Conservation (phyloP, 2,113 vertebrate species). For the Hipposideros armiger region DNA sequence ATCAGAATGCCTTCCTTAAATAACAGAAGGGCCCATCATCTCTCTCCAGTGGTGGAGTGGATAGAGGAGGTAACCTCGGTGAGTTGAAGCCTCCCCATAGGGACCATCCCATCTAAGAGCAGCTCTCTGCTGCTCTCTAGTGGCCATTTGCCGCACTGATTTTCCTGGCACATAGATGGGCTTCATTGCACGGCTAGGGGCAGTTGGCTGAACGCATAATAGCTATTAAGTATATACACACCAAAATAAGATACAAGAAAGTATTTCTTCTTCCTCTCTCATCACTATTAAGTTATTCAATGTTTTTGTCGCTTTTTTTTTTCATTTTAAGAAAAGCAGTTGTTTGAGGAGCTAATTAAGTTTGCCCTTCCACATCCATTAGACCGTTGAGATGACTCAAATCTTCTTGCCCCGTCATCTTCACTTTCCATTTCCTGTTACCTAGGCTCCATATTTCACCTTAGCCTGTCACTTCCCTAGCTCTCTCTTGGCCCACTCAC, state of each 20-base stretch:
- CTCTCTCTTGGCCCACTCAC: background rate
- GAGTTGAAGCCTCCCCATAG: accelerated
- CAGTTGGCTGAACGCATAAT: background rate
- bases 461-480: background rate
- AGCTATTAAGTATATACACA: background rate
- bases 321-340: background rate
- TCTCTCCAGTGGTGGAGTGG: accelerated
- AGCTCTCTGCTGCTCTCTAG: conserved; percentile 72
- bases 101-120: background rate
- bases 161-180: background rate
- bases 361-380: background rate
- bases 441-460: background rate
- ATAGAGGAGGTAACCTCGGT: background rate
- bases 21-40: accelerated
- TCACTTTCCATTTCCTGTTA: background rate
- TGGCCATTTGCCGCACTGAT: background rate
- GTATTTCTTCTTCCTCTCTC: background rate
- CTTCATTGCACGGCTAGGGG: accelerated
- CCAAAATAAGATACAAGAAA: background rate
- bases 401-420: background rate
- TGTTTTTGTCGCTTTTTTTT: background rate
- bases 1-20: background rate
- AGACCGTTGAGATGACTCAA: background rate
- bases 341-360: background rate
- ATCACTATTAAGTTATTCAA: background rate